A percentile compares a stretch with the other conserved stretches of the same genome.
These are phyloP conservation scores for Adineta ricciae DNA, from an alignment of 2,888 invertebrate genomes.

Conservation along the genomic window DNA sequence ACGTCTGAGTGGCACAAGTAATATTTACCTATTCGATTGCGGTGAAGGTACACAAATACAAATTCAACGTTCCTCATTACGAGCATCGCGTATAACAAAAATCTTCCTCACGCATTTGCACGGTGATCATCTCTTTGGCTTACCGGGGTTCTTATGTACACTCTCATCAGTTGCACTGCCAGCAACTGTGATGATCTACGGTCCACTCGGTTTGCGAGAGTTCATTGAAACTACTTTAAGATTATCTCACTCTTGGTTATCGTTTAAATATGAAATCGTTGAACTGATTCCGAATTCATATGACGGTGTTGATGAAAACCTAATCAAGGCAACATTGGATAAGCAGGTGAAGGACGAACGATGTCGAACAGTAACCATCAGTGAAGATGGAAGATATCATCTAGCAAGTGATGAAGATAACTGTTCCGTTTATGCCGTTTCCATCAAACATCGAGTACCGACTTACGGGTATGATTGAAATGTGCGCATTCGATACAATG, in stretches of 20 bases:
- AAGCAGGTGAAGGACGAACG: background rate
- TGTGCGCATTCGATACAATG: no score
- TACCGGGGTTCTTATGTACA: slow-evolving; percentile 51
- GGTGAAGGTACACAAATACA: slow-evolving; percentile 52
- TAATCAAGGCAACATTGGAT: background rate
- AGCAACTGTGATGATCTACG: slow-evolving; percentile 46
- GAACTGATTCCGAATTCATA: slow-evolving; percentile 43
- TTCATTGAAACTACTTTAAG: slow-evolving; percentile 44
- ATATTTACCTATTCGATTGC: slow-evolving; percentile 52
- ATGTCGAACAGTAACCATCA: background rate
- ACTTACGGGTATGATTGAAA: background rate
- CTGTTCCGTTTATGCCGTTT: slow-evolving; percentile 44
- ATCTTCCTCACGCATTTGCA: slow-evolving; percentile 53
- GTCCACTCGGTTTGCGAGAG: slow-evolving; percentile 48
- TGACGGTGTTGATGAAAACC: slow-evolving; percentile 20
- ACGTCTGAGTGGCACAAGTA: slow-evolving; percentile 16
- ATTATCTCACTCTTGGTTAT: slow-evolving; percentile 44
- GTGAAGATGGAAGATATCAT: slow-evolving; percentile 32
- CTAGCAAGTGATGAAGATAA: slow-evolving; percentile 41
- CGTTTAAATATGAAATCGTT: slow-evolving; percentile 45
- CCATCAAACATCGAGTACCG: slow-evolving; percentile 43
- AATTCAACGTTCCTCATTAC: slow-evolving; percentile 45
- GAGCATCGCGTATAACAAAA: slow-evolving; percentile 46
- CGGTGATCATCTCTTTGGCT: slow-evolving; percentile 53
- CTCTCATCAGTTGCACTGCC: slow-evolving; percentile 39